A percentile compares a stretch with the other conserved stretches of the same genome.
These are phyloP conservation scores for Tricholauxania praeusta DNA, from an alignment of 2,888 invertebrate species.

Conservation along the genomic window DNA sequence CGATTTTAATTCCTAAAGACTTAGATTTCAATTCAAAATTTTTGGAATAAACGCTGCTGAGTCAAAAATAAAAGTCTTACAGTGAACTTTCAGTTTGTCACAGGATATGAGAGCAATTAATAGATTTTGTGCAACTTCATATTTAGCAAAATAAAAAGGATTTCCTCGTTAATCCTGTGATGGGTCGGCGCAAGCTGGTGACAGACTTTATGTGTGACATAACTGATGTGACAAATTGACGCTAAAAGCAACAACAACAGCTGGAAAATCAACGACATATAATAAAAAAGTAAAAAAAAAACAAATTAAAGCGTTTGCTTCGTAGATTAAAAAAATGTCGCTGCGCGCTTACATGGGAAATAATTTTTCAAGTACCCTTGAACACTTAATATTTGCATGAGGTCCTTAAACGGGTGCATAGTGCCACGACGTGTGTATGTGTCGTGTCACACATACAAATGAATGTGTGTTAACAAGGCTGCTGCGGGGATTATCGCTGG, in stretches of 20 bases:
- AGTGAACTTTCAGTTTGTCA: too few relatives aligned
- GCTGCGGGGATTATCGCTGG: slow-evolving; percentile 48
- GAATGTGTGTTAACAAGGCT: slow-evolving; percentile 30
- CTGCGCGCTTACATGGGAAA: slow-evolving; percentile 60
- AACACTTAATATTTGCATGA: slow-evolving; percentile 65
- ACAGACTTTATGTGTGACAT: slow-evolving; percentile 47
- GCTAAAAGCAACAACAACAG: slow-evolving; percentile 50
- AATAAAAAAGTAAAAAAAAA: slow-evolving; percentile 31
- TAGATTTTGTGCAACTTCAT: too few relatives aligned
- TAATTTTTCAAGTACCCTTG: slow-evolving; percentile 64
- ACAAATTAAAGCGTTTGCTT: slow-evolving; percentile 35
- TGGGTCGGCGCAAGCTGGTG: slow-evolving; percentile 49
- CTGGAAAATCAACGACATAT: neutral
- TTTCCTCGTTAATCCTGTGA: slow-evolving; percentile 55
- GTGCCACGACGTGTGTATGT: slow-evolving; percentile 23
- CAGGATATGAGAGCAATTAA: too few relatives aligned
- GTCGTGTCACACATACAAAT: slow-evolving; percentile 27
- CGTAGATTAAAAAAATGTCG: slow-evolving; percentile 23
- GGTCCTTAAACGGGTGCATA: slow-evolving; percentile 45
- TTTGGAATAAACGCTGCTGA: too few relatives aligned
- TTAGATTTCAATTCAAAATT: too few relatives aligned
- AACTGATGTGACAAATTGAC: slow-evolving; percentile 59
- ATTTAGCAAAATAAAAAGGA: slow-evolving; percentile 58
- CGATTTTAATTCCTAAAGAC: too few relatives aligned
- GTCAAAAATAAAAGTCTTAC: too few relatives aligned